phyloP scores from a whole-genome alignment of 2,113 vertebrate genomes.

The Myodes glareolus region DNA sequence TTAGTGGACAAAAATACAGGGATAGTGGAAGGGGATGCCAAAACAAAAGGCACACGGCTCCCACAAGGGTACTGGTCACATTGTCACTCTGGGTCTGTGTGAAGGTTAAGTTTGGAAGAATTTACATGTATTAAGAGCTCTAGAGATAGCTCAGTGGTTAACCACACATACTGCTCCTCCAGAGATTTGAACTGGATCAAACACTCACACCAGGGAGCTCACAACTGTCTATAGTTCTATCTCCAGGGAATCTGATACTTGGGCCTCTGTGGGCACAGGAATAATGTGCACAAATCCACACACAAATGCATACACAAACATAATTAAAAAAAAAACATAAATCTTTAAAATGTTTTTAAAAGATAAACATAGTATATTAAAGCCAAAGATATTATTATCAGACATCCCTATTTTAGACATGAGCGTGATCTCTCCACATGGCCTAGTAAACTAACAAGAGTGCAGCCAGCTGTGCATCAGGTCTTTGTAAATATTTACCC shows the following conservation, averaged over 20 bases:
- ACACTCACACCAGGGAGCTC: background rate
- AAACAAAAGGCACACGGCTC: background rate
- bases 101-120: background rate
- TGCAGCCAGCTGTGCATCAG: conserved; percentile 47
- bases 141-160: background rate
- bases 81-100: background rate
- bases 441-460: conserved; percentile 12
- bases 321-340: background rate
- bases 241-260: background rate
- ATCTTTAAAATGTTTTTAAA: background rate
- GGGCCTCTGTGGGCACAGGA: background rate
- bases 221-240: background rate
- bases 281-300: background rate
- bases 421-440: background rate
- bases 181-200: background rate
- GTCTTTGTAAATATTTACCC: conserved; percentile 63
- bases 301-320: background rate
- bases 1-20: background rate
- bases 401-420: background rate
- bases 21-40: background rate
- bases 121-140: background rate
- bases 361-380: conserved; percentile 27
- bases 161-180: background rate
- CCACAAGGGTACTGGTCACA: background rate
- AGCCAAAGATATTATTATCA: background rate